Percentiles rank a stretch among this genome's conserved stretches.
phyloP scores from a whole-genome alignment of 1,140 invertebrate genomes.

The Mya arenaria region DNA sequence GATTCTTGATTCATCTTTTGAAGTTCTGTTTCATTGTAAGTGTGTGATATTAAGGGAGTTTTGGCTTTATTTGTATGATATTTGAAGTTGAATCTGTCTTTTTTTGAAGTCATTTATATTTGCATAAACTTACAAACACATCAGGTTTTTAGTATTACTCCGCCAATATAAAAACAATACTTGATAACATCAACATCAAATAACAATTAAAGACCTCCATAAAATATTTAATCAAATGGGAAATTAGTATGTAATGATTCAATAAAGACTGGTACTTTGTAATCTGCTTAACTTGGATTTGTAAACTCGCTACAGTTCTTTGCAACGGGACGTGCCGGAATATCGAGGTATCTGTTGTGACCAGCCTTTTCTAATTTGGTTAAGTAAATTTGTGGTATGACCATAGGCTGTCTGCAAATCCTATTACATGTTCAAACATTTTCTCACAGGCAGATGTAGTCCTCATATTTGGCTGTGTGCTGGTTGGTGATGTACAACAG shows the following conservation, averaged over 20 bases:
- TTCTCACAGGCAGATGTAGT: not conserved
- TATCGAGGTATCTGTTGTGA: no score
- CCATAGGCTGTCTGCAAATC: not conserved
- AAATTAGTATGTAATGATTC: not conserved
- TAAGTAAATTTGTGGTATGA: not conserved
- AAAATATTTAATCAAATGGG: not conserved
- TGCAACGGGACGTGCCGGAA: no score
- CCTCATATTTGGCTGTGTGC: not conserved
- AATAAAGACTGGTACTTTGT: slow-evolving; percentile 1
- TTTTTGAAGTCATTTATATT: no score
- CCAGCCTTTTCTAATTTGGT: not conserved
- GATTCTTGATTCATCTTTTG: slow-evolving; percentile 10
- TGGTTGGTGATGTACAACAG: not conserved
- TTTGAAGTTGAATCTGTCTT: not conserved
- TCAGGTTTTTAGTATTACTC: not conserved
- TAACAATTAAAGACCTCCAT: not conserved
- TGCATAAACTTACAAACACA: no score
- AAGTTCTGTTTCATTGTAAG: not conserved
- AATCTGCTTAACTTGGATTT: not conserved
- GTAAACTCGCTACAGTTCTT: not conserved
- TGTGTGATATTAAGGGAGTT: not conserved
- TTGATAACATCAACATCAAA: not conserved
- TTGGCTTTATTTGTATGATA: slow-evolving; percentile 5
- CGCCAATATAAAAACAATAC: not conserved
- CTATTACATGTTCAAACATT: not conserved